These are phyloP conservation scores for Agriotes lineatus DNA, from an alignment of 2,888 invertebrate genomes.

Conservation along the genomic window DNA sequence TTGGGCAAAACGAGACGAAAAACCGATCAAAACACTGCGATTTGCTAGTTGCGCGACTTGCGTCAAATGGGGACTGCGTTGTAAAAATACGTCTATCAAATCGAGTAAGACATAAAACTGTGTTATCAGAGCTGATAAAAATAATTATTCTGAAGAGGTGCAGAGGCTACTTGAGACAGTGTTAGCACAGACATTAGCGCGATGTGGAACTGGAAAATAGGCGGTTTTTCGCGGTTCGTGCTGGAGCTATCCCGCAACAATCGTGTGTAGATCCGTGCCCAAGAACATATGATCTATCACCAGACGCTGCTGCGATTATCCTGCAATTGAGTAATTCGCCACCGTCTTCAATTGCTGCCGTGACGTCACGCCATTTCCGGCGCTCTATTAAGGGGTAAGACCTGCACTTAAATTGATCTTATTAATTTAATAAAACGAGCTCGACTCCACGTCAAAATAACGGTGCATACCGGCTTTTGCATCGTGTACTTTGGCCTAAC, in stretches of 20 bases:
- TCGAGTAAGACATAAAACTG: not conserved
- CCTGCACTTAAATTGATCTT: constrained; percentile 34
- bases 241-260: not conserved
- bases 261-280: constrained; percentile 5
- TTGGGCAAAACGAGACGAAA: not conserved
- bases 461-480: not conserved
- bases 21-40: not conserved
- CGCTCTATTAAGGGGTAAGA: constrained; percentile 51
- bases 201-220: not conserved
- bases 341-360: constrained; percentile 51
- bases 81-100: not conserved
- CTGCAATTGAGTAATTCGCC: constrained; percentile 43
- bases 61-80: not conserved
- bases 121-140: constrained; percentile 1
- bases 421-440: constrained; percentile 32
- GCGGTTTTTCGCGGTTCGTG: not conserved
- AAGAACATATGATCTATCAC: constrained; percentile 34
- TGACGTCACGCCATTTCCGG: constrained; percentile 53
- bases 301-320: constrained; percentile 37
- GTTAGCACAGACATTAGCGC: not conserved
- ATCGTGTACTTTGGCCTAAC: not conserved
- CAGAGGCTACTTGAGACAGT: not conserved
- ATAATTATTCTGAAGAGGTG: not conserved
- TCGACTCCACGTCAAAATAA: not conserved
- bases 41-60: not conserved